Evolutionary conservation across 2,888 invertebrate species (phyloP).

Genomic region (Eristalinus sepulchralis): DNA sequence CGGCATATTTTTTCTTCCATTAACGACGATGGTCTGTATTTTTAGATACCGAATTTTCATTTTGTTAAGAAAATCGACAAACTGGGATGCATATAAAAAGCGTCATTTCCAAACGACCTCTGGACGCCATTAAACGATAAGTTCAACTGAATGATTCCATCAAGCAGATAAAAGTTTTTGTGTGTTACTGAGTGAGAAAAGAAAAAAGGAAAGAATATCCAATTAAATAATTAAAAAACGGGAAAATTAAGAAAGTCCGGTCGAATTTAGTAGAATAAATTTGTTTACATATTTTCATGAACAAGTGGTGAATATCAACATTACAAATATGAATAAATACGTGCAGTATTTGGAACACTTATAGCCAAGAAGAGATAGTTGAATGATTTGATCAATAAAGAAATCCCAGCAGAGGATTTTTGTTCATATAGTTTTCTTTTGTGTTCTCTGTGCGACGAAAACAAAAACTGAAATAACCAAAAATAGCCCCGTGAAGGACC

Average conservation of each 20-base stretch:
- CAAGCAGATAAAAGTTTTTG: slow-evolving; percentile 12
- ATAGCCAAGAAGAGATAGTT: slow-evolving; percentile 37
- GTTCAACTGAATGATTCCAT: neutral
- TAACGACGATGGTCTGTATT: too few species aligned
- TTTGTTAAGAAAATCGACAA: too few species aligned
- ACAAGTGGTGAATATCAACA: slow-evolving; percentile 14
- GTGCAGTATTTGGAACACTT: slow-evolving; percentile 51
- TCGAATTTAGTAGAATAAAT: neutral
- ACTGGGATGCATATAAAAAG: too few species aligned
- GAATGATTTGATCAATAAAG: slow-evolving; percentile 41
- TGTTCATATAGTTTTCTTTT: slow-evolving; percentile 30
- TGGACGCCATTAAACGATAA: neutral
- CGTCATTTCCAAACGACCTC: neutral
- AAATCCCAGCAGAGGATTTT: slow-evolving; percentile 33
- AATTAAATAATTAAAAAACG: slow-evolving; percentile 14
- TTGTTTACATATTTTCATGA: slow-evolving; percentile 19
- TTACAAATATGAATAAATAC: slow-evolving; percentile 64
- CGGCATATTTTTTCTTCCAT: too few species aligned
- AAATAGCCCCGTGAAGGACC: slow-evolving; percentile 4
- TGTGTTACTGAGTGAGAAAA: neutral
- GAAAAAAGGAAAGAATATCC: neutral
- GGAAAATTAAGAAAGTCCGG: slow-evolving; percentile 9
- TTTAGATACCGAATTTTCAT: too few species aligned
- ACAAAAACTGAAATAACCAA: neutral
- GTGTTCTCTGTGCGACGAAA: slow-evolving; percentile 9